Evolutionary conservation across 2,888 invertebrate genomes (phyloP).

Genomic region (Aphrophora alni): DNA sequence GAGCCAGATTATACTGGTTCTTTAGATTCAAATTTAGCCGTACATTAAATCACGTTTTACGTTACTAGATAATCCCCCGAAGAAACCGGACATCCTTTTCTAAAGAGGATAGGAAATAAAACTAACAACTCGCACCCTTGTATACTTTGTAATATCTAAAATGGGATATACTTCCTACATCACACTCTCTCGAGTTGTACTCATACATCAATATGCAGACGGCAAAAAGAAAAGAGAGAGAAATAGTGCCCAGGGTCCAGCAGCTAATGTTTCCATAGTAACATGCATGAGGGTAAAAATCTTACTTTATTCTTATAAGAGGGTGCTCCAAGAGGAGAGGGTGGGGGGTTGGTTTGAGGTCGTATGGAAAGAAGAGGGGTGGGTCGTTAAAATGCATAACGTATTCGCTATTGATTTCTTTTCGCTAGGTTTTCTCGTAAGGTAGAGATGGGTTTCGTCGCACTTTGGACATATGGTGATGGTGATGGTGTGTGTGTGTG

Average conservation of each 20-base stretch:
- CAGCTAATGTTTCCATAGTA: conserved; percentile 45
- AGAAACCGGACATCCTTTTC: too few species aligned
- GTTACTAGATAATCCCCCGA: too few species aligned
- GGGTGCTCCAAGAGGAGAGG: conserved; percentile 20
- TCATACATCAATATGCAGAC: conserved; percentile 48
- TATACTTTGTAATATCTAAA: conserved; percentile 35
- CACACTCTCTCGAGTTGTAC: conserved; percentile 44
- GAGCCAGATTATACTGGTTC: too few species aligned
- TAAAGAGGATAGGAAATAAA: too few species aligned
- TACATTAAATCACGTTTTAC: too few species aligned
- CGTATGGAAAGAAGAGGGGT: conserved; percentile 37
- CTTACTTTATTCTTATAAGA: conserved; percentile 41
- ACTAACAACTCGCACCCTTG: background rate
- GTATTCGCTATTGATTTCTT: conserved; percentile 49
- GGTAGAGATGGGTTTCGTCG: background rate
- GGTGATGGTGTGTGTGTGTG: background rate
- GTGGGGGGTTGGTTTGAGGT: background rate
- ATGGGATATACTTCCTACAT: conserved; percentile 23
- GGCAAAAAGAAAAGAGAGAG: conserved; percentile 20
- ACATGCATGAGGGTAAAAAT: conserved; percentile 41
- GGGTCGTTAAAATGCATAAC: conserved; percentile 51
- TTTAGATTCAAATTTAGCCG: too few species aligned
- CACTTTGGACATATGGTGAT: background rate
- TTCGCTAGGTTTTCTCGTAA: background rate
- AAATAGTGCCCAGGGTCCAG: conserved; percentile 44